Evolutionary conservation across 2,888 invertebrate genomes (phyloP).

Genomic region (Acanthacorydalis orientalis): DNA sequence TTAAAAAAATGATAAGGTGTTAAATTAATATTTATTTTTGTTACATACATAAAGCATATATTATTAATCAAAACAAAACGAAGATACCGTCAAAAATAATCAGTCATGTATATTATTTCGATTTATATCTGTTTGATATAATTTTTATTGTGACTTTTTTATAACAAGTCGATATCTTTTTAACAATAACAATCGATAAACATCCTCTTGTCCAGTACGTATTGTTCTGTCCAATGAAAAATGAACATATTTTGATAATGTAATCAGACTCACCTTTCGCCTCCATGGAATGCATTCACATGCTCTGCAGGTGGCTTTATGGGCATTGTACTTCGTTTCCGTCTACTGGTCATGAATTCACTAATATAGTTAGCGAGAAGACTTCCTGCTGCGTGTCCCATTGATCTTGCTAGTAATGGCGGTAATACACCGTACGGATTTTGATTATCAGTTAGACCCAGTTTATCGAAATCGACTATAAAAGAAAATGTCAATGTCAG

Average conservation of each 20-base stretch:
- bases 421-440: conserved; percentile 71
- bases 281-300: conserved; percentile 49
- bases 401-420: conserved; percentile 55
- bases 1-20: too few relatives aligned
- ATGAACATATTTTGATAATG: neutral
- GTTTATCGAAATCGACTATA: conserved; percentile 69
- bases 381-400: conserved; percentile 56
- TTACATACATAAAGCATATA: too few relatives aligned
- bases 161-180: too few relatives aligned
- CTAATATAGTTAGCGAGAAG: conserved; percentile 57
- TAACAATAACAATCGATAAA: too few relatives aligned
- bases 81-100: too few relatives aligned
- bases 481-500: conserved; percentile 10
- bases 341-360: conserved; percentile 44
- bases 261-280: conserved; percentile 39
- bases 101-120: too few relatives aligned
- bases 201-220: too few relatives aligned
- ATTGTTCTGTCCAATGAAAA: conserved; percentile 1
- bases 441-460: conserved; percentile 76
- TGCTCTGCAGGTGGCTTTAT: conserved; percentile 21
- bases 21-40: too few relatives aligned
- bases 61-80: too few relatives aligned
- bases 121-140: too few relatives aligned
- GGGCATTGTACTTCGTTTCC: conserved; percentile 29
- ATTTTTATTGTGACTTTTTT: too few relatives aligned